Percentiles rank a stretch among this genome's conserved stretches.
Evolutionary conservation across 2,797 vertebrate species (phyloP).

Genomic region (Phataginus tetradactyla): DNA sequence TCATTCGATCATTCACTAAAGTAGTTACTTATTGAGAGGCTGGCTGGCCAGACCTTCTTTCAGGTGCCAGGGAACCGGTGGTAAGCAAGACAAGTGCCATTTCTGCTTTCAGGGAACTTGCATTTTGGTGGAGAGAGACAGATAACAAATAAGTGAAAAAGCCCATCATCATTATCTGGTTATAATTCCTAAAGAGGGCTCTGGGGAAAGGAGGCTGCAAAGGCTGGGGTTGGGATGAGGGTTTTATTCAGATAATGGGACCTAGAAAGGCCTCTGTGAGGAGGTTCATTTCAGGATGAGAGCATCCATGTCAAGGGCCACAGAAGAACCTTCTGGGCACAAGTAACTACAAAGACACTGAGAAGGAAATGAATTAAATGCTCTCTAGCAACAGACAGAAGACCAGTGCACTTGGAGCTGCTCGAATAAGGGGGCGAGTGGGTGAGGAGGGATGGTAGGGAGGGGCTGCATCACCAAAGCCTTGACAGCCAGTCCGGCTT

Average conservation of each 20-base stretch:
- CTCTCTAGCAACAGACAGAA: neutral
- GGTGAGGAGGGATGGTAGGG: neutral
- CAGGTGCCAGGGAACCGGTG: neutral
- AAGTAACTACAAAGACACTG: neutral
- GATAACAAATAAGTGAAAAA: neutral
- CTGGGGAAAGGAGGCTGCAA: no score
- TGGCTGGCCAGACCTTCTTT: neutral
- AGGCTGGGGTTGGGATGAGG: neutral
- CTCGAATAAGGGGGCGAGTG: rapidly evolving
- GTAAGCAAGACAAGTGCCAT: neutral
- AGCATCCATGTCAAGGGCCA: neutral
- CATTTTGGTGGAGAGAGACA: neutral
- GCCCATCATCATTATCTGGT: neutral
- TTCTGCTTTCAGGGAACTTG: neutral
- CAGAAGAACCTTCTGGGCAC: neutral
- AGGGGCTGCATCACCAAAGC: rapidly evolving
- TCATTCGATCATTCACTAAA: neutral
- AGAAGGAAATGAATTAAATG: neutral
- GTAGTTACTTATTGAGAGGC: neutral
- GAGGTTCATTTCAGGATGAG: neutral
- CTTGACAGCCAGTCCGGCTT: neutral
- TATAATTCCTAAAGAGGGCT: neutral
- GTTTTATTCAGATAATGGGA: neutral
- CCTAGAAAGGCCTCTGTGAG: neutral
- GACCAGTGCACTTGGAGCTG: neutral